A percentile compares a stretch with the other conserved stretches of the same genome.
These are phyloP conservation scores for Petrocephalus zakoni DNA, from an alignment of 2,113 vertebrate species.

Conservation along the genomic window DNA sequence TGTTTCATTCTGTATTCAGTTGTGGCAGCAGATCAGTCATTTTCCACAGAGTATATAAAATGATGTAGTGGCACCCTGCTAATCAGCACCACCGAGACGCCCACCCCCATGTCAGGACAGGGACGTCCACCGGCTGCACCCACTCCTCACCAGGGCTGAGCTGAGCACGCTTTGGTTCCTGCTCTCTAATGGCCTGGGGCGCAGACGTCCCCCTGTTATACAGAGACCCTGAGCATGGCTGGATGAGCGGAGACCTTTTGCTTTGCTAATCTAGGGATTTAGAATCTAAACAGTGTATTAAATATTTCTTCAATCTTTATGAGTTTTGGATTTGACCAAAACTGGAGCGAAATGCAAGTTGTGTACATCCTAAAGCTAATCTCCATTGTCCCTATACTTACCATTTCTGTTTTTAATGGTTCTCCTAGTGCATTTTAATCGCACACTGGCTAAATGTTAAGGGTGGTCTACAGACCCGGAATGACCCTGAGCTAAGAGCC, in stretches of 20 bases:
- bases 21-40: neutral
- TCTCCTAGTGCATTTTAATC: neutral
- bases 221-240: too few species aligned
- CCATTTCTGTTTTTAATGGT: neutral
- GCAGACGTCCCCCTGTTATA: too few species aligned
- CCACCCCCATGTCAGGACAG: neutral
- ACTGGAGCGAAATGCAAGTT: neutral
- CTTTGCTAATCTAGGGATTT: neutral
- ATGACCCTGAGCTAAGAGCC: neutral
- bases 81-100: neutral
- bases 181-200: neutral
- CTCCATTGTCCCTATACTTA: neutral
- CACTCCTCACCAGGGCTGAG: neutral
- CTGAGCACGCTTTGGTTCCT: neutral
- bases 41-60: neutral
- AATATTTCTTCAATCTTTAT: neutral
- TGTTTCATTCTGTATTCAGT: neutral
- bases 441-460: neutral
- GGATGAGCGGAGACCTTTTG: too few species aligned
- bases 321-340: neutral
- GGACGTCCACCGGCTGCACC: neutral
- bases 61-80: neutral
- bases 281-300: neutral
- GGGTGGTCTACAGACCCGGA: neutral
- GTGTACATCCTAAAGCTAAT: neutral